A percentile compares a stretch with the other conserved stretches of the same genome.
Conservation (phyloP, 1,140 invertebrate genomes). For the Rhyacophila brunnea region DNA sequence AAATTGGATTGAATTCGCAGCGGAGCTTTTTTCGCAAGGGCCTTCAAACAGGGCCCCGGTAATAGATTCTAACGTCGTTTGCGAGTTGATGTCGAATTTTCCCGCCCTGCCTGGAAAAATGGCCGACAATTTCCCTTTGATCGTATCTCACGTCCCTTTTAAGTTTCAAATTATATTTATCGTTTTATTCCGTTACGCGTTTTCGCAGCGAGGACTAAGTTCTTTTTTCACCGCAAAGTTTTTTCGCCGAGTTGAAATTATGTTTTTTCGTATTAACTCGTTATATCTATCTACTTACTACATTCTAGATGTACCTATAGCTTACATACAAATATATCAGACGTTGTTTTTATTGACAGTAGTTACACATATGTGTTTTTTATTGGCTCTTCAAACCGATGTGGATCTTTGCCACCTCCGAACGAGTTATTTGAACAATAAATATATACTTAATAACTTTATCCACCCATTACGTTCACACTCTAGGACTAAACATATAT, state of each 20-base stretch:
- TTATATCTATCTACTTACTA: no score
- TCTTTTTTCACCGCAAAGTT: slow-evolving; percentile 30
- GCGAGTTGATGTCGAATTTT: slow-evolving; percentile 31
- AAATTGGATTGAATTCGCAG: slow-evolving; percentile 14
- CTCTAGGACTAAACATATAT: no score
- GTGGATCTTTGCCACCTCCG: no score
- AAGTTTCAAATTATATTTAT: slow-evolving; percentile 36
- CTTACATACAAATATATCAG: no score
- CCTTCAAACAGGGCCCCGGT: slow-evolving; percentile 30
- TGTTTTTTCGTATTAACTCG: background rate
- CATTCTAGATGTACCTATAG: no score
- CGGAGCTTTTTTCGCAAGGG: no score
- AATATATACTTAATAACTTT: no score
- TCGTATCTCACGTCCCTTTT: slow-evolving; percentile 28
- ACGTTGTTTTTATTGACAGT: no score
- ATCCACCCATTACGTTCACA: no score
- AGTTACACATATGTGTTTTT: no score
- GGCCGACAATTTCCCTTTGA: slow-evolving; percentile 34
- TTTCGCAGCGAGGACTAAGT: slow-evolving; percentile 29
- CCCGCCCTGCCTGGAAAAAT: slow-evolving; percentile 31
- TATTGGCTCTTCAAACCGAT: no score
- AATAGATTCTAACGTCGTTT: slow-evolving; percentile 36
- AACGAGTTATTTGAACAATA: no score
- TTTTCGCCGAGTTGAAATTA: slow-evolving; percentile 2
- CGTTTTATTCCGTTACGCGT: slow-evolving; percentile 36